These are phyloP conservation scores for Crambe crambe DNA, from an alignment of 37 sponge, comb jelly and placozoan species.

Conservation along the genomic window DNA sequence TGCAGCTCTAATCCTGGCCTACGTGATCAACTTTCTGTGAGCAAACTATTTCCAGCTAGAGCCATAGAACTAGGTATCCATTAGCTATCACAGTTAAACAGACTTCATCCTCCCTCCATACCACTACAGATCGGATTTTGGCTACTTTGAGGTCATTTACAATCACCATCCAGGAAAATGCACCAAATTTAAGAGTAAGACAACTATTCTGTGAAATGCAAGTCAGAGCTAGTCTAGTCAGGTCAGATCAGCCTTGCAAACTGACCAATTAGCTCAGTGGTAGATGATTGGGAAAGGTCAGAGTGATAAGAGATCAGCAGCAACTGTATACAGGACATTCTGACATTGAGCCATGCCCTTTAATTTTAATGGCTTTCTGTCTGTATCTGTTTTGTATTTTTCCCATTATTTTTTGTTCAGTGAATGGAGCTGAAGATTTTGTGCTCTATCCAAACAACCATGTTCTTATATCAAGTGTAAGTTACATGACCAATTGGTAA, in stretches of 20 bases:
- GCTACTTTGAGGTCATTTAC: slow-evolving; percentile 2
- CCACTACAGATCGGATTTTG: background rate
- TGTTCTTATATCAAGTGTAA: slow-evolving; percentile 45
- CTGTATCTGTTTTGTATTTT: background rate
- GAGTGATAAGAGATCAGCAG: too few relatives aligned
- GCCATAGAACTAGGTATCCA: background rate
- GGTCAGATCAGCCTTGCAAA: too few relatives aligned
- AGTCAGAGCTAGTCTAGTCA: too few relatives aligned
- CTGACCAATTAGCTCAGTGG: too few relatives aligned
- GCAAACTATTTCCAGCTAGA: background rate
- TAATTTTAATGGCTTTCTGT: background rate
- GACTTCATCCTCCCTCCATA: background rate
- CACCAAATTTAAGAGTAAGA: slow-evolving; percentile 22
- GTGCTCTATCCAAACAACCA: slow-evolving; percentile 43
- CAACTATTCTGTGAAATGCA: background rate
- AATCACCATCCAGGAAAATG: slow-evolving; percentile 37
- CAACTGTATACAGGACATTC: too few relatives aligned
- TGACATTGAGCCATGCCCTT: slow-evolving; percentile 1
- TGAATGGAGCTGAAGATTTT: slow-evolving; percentile 53
- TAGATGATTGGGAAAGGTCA: too few relatives aligned
- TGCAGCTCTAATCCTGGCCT: background rate
- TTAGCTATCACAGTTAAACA: background rate
- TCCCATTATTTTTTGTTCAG: too few relatives aligned
- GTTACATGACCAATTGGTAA: background rate
- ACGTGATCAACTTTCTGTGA: slow-evolving; percentile 4